phyloP scores from a whole-genome alignment of 92 coral and sea anemone species.

The Zoanthus sansibaricus region DNA sequence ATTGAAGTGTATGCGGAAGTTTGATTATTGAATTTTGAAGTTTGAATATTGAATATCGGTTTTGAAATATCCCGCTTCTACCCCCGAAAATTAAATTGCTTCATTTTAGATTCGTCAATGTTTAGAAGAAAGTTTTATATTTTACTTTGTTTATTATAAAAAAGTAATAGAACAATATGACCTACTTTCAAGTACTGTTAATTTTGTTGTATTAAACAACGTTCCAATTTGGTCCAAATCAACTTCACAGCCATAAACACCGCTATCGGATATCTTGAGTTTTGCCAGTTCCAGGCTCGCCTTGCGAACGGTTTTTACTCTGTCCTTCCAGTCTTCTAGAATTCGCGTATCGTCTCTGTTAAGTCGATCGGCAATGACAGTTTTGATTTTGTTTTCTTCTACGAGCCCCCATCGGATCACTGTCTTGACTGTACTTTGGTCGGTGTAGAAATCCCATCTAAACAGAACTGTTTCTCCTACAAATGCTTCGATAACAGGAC shows the following conservation, averaged over 20 bases:
- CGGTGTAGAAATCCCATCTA: constrained; percentile 36
- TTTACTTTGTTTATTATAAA: too few relatives aligned
- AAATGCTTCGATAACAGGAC: constrained; percentile 9
- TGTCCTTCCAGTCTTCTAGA: background rate
- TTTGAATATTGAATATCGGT: too few relatives aligned
- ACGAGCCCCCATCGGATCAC: constrained; percentile 33
- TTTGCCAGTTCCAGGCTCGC: constrained; percentile 14
- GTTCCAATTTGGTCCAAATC: background rate
- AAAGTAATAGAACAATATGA: background rate
- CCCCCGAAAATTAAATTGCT: too few relatives aligned
- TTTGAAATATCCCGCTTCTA: too few relatives aligned
- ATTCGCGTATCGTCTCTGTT: background rate
- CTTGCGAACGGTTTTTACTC: constrained; percentile 14
- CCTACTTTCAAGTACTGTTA: constrained; percentile 41
- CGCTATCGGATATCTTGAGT: constrained; percentile 14
- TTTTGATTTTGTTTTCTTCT: constrained; percentile 13
- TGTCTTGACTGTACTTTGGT: background rate
- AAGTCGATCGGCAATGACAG: constrained; percentile 14
- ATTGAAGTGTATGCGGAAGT: too few relatives aligned
- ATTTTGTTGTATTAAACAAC: constrained; percentile 31
- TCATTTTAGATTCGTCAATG: too few relatives aligned
- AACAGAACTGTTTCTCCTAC: constrained; percentile 30
- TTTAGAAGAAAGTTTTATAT: too few relatives aligned
- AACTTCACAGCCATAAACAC: constrained; percentile 35
- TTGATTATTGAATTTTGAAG: too few relatives aligned